Evolutionary conservation across 2,797 vertebrate genomes (phyloP), one percentile per base, ranked within the genome.

Genomic region (Synaphobranchus kaupii): DNA sequence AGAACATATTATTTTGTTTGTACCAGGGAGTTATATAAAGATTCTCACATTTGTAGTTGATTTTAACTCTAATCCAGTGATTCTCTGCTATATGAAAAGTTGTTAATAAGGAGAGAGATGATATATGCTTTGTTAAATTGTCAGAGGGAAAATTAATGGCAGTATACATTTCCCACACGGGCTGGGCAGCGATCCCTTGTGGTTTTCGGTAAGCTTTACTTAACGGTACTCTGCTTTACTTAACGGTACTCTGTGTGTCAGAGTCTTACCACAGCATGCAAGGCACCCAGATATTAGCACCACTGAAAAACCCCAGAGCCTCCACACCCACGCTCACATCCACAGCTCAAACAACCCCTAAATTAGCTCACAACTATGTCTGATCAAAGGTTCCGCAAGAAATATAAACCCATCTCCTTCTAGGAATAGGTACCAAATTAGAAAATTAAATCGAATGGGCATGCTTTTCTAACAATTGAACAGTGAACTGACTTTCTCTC

Each of bases 341-440:
- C 71, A 47, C 88, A 86, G 50, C 89, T 88, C 84, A 90, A 90
- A 90, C 87, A 90, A 90, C 86, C 48, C 80, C 80, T 85, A 52
- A 90, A 89, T 93, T 91, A 90, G 86, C 89, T 58, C 20, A 34
- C 20, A 71, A 88, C 90, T 92, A 91, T 91, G 92, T 88, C 73
- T 44, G 87, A 91, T 90, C 90, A 91, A 88, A 91, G 86, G 71
- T 88, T 84, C 88, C 83, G 60, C 83, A 86, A 80, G 86, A 80
- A 56, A 80, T 66, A 31, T 84, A 63, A 66, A 85, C n/a, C 85
- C 88, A 25, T 58, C 83, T 34, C 52, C 50, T 22, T 20, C 58
- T 8, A 31, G 25, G 63, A 48, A n/a, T n/a, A n/a, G n/a, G n/a
- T n/a, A n/a, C n/a, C n/a, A n/a, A n/a, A n/a, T n/a, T n/a, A n/a